phyloP scores from a whole-genome alignment of 2,113 vertebrate species.

The Chaetodon trifascialis region DNA sequence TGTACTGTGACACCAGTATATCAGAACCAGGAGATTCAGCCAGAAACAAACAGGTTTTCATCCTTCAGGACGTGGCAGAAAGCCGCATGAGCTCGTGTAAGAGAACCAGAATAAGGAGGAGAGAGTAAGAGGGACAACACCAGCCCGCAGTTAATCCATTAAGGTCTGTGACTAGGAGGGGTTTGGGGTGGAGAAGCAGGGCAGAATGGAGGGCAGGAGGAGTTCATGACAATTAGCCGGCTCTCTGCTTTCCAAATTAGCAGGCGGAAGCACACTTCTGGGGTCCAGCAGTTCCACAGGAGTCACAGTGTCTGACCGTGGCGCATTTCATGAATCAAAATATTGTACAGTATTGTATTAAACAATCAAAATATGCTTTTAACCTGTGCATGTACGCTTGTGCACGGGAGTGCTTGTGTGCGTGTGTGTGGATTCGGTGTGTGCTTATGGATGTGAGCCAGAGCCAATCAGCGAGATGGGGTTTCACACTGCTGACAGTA shows the following conservation, averaged over 20 bases:
- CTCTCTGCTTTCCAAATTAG: constrained; percentile 63
- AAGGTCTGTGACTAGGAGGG: constrained; percentile 59
- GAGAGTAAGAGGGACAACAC: constrained; percentile 39
- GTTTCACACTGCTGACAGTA: constrained; percentile 71
- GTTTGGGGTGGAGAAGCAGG: constrained; percentile 64
- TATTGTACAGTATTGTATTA: too few species aligned
- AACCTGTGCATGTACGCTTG: background rate
- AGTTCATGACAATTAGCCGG: constrained; percentile 77
- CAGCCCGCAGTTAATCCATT: constrained; percentile 72
- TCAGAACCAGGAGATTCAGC: constrained; percentile 7
- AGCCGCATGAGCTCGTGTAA: constrained; percentile 22
- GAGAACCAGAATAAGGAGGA: constrained; percentile 16
- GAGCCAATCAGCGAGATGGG: constrained; percentile 74
- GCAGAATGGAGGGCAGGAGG: constrained; percentile 57
- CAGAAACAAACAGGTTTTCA: background rate
- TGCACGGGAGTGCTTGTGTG: background rate
- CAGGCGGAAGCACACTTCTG: constrained; percentile 40
- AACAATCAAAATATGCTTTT: too few species aligned
- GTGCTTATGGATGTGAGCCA: constrained; percentile 63
- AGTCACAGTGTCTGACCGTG: constrained; percentile 12
- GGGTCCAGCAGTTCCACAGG: constrained; percentile 12
- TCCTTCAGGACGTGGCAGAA: constrained; percentile 37
- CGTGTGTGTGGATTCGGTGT: background rate
- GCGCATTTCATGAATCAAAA: constrained; percentile 25
- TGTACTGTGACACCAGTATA: background rate